phyloP scores from a whole-genome alignment of 2,797 vertebrate species.

The Platalea minor region DNA sequence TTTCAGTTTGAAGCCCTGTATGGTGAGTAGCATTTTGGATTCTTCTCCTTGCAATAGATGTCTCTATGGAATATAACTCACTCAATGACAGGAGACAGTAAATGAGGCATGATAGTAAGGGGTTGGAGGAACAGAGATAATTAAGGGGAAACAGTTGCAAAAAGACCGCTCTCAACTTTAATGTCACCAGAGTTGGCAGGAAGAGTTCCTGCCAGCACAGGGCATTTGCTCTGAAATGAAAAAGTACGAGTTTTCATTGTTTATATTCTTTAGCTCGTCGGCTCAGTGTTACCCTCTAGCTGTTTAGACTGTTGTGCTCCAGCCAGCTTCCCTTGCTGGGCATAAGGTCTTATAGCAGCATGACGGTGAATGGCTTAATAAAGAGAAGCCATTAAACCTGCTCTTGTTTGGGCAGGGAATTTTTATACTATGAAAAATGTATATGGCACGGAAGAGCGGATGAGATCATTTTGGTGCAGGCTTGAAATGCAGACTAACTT shows the following conservation, averaged over 20 bases:
- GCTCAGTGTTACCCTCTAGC: neutral
- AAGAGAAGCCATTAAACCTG: constrained; percentile 1
- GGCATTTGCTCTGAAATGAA: neutral
- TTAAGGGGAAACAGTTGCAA: neutral
- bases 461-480: neutral
- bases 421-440: neutral
- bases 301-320: neutral
- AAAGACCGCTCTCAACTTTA: neutral
- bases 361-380: neutral
- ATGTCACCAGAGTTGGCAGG: neutral
- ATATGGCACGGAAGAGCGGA: neutral
- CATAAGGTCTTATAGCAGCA: neutral
- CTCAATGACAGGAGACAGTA: neutral
- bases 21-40: constrained; percentile 67
- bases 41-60: neutral
- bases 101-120: neutral
- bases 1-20: constrained; percentile 59
- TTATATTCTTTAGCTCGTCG: neutral
- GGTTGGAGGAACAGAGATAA: neutral
- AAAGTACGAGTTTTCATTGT: neutral
- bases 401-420: neutral
- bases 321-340: neutral
- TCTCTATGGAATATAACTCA: neutral
- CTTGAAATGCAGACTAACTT: neutral
- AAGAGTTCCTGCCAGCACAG: neutral